These are phyloP conservation scores for Diprion similis DNA, from an alignment of 1,140 invertebrate species.

Conservation along the genomic window DNA sequence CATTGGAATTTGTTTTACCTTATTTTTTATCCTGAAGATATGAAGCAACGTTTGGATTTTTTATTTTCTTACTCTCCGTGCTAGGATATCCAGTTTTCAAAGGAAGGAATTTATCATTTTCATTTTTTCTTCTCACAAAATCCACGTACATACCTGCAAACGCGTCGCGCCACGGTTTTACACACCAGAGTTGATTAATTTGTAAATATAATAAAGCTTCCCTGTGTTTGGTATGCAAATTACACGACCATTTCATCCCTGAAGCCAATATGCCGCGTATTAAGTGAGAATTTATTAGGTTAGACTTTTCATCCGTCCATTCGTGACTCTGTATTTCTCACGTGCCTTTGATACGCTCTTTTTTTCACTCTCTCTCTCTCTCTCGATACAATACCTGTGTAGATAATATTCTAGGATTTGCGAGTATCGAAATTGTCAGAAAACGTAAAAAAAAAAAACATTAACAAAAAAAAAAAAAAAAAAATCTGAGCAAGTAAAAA, in stretches of 20 bases:
- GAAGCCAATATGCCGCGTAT: conserved; percentile 13
- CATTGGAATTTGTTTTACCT: too few species aligned
- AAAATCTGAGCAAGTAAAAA: not conserved
- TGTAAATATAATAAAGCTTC: conserved; percentile 16
- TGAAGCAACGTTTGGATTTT: too few species aligned
- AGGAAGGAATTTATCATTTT: too few species aligned
- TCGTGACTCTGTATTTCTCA: not conserved
- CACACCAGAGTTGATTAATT: conserved; percentile 15
- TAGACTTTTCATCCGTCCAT: not conserved
- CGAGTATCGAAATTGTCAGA: conserved; percentile 25
- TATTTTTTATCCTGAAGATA: too few species aligned
- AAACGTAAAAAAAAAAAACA: conserved; percentile 32
- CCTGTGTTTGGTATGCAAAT: conserved; percentile 14
- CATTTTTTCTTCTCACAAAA: too few species aligned
- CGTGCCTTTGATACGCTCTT: not conserved
- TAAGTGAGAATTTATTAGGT: conserved; percentile 11
- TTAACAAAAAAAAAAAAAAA: not conserved
- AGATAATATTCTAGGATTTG: not conserved
- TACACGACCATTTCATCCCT: conserved; percentile 3
- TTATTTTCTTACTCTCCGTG: too few species aligned
- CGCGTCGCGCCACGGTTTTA: conserved; percentile 16
- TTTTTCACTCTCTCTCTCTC: too few species aligned
- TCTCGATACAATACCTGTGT: not conserved
- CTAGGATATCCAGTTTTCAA: too few species aligned
- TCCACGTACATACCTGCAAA: conserved; percentile 10